Base-by-base conservation (phyloP, 2,888 invertebrate species). In the Dysmachus trigonus region DNA sequence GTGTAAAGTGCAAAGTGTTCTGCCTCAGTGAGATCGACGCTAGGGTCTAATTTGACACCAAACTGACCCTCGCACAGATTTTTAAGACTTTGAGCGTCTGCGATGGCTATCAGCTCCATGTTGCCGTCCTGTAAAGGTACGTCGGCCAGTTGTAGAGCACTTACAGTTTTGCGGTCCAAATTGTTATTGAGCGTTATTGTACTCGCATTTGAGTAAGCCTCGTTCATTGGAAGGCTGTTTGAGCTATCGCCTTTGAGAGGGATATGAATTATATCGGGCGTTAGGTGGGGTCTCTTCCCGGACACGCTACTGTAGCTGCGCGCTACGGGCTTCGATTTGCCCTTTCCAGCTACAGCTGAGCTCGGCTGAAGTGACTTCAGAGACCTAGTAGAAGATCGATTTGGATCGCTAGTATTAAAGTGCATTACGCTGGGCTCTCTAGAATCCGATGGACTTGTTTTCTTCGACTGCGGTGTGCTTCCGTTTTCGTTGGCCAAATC, bases 1-100 rank as follows among this genome's bases (percentile, higher is more conserved):
- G 97, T 97, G 89, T 97, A 97, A 87, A 97, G 91, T 41, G 97
- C 97, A 91, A 96, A 97, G 90, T 97, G 96, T 90, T 97, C 97
- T 0, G 97, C 97, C 89, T 97, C 97, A 0, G 97, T 97, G 38
- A 97, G 92, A 89, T 96, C 97, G 72, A 95, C 91, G 86, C 94
- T 94, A 71, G 92, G 91, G 89, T 93, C 92, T 35, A 92, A 90
- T 83, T 91, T 89, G 2, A 92, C 92, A 87, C 92, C 91, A 79
- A 90, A 92, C 85, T 92, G 90, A 2, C 92, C 92, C 87, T 92
- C 92, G 76, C 92, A 92, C 85, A 92, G 88, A 87, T 92, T 92
- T 81, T 90, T 91, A 86, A 92, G 87, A 86, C 92, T 92, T 88
- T 92, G 92, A 10, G 92, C 92, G 89, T 92, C 92, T 82, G 92